Conservation (phyloP, 2,888 invertebrate species). For the Plebejus melissa region DNA sequence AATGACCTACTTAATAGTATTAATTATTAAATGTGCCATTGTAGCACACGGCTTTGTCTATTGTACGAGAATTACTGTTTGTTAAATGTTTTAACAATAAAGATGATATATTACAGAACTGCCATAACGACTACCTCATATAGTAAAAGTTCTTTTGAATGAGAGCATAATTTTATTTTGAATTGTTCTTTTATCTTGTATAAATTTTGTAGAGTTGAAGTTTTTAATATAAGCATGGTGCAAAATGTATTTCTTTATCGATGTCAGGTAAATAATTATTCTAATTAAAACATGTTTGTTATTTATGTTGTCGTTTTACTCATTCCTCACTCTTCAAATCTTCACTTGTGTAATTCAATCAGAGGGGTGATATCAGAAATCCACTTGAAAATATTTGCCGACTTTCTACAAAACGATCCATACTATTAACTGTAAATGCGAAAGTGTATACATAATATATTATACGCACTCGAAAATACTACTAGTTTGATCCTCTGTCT, state of each 20-base stretch:
- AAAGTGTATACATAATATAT: too few species aligned
- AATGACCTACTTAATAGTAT: slow-evolving; percentile 48
- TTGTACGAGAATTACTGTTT: slow-evolving; percentile 10
- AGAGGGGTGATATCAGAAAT: too few species aligned
- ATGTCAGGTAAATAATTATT: slow-evolving; percentile 75
- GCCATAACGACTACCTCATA: slow-evolving; percentile 27
- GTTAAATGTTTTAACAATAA: slow-evolving; percentile 33
- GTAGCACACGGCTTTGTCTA: not conserved
- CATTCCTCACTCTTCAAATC: not conserved
- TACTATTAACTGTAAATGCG: too few species aligned
- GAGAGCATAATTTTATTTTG: slow-evolving; percentile 42
- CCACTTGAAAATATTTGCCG: too few species aligned
- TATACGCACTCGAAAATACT: too few species aligned
- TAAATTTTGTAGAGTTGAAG: slow-evolving; percentile 59
- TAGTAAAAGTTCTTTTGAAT: slow-evolving; percentile 1
- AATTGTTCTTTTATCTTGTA: slow-evolving; percentile 55
- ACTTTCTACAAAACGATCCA: too few species aligned
- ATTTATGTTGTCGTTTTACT: slow-evolving; percentile 50
- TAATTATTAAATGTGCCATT: slow-evolving; percentile 40
- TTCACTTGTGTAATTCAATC: not conserved
- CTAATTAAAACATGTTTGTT: slow-evolving; percentile 76
- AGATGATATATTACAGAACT: slow-evolving; percentile 16
- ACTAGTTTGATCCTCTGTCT: too few species aligned
- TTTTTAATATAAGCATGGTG: slow-evolving; percentile 54
- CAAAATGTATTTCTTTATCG: slow-evolving; percentile 75